Base-by-base conservation (phyloP, 2,797 vertebrate genomes). In the Sebastes baramenuke region DNA sequence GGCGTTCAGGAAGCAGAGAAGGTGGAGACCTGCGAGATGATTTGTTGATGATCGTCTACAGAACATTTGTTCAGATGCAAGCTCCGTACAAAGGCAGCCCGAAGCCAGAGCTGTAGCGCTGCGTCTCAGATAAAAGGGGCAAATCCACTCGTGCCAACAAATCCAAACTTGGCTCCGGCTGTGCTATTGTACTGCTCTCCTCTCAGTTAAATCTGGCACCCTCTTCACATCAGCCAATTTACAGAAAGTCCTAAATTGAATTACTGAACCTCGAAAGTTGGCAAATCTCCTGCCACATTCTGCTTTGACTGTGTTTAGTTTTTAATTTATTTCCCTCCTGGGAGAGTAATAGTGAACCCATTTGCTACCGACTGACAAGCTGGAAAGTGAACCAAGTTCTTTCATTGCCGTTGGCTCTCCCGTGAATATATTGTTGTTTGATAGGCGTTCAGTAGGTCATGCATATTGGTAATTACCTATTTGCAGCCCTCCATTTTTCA, bases 171-270 rank as follows among this genome's bases (percentile, higher is more conserved):
- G 91, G 91, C 91, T 85, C 85, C 34, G 0, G 20, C 68, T 79
- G 65, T 30, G 67, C 86, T 80, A 84, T 90, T 94, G 90, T 91
- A 32, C 80, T 71, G 20, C 74, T 75, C 74, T 79, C 68, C 58
- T 83, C 82, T 79, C 83, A 81, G 86, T 88, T 88, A 82, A 88
- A 88, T 84, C 84, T 90, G 88, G 88, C 90, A 91, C 61, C 58
- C 66, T 84, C 77, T 79, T 75, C 84, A 78, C 87, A 90, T 92
- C 83, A 87, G 82, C 83, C 84, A 82, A 86, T 94, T 92, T 88
- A 88, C 77, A 87, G 72, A 88, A 89, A 88, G 79, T 89, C 83
- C 83, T 83, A 85, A 90, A 91, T 91, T 92, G 83, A 93, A 91
- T 94, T 81, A 85, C 88, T 80, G 83, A 92, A 85, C 79, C 85